Conservation (phyloP, 2,113 vertebrate genomes). For the Oncorhynchus mykiss region DNA sequence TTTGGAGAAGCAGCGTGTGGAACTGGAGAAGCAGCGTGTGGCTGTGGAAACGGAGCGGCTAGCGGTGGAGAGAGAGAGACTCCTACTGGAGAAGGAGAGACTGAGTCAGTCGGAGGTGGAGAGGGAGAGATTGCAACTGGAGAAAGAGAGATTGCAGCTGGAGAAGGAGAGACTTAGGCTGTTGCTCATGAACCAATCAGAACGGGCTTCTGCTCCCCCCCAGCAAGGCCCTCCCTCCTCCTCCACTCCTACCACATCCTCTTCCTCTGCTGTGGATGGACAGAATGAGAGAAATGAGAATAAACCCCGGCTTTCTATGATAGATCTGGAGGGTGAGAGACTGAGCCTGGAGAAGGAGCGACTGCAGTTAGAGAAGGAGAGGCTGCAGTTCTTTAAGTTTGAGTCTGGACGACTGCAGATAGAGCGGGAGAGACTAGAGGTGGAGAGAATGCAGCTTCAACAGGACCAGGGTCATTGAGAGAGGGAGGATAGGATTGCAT, state of each 20-base stretch:
- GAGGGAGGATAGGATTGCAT: background rate
- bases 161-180: conserved; percentile 83
- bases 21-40: conserved; percentile 87
- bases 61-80: conserved; percentile 86
- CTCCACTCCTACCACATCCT: conserved; percentile 23
- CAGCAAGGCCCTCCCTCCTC: conserved; percentile 63
- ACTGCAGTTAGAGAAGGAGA: conserved; percentile 88
- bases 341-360: conserved; percentile 89
- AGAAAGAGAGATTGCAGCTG: conserved; percentile 84
- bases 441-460: conserved; percentile 90
- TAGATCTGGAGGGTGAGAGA: conserved; percentile 86
- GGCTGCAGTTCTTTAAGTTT: conserved; percentile 90
- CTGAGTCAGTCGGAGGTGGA: conserved; percentile 82
- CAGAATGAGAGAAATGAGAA: conserved; percentile 70
- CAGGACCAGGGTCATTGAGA: conserved; percentile 69
- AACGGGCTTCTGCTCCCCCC: conserved; percentile 55
- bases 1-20: conserved; percentile 89
- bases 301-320: conserved; percentile 68
- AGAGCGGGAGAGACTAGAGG: conserved; percentile 89
- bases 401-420: conserved; percentile 90
- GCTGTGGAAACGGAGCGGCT: conserved; percentile 85
- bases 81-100: conserved; percentile 54
- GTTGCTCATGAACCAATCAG: conserved; percentile 75
- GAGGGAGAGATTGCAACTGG: conserved; percentile 72
- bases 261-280: conserved; percentile 59